phyloP scores from a whole-genome alignment of 2,888 invertebrate genomes.

The Seira sanloemensis region DNA sequence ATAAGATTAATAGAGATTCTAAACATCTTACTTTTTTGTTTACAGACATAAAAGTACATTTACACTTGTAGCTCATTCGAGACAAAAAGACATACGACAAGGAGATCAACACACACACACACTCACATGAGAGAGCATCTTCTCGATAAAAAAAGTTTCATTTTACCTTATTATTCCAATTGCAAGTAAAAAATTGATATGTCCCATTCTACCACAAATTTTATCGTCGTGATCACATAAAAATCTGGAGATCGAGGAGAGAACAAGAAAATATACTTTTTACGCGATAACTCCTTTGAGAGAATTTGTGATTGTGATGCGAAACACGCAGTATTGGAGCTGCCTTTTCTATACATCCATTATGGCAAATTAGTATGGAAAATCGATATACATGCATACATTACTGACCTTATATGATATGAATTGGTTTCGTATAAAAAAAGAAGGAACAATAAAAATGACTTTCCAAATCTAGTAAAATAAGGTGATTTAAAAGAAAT shows the following conservation, averaged over 20 bases:
- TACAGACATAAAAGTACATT: conserved; percentile 41
- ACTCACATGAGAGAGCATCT: not conserved
- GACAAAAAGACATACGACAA: not conserved
- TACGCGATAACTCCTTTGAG: no score
- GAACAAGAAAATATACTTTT: not conserved
- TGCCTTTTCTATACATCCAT: no score
- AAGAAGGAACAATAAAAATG: conserved; percentile 21
- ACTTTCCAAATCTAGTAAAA: conserved; percentile 48
- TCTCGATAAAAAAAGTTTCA: conserved; percentile 7
- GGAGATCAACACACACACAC: not conserved
- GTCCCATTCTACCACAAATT: not conserved
- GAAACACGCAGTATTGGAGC: no score
- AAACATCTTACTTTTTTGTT: conserved; percentile 24
- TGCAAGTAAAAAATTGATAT: conserved; percentile 2
- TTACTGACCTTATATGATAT: not conserved
- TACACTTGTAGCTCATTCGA: conserved; percentile 22
- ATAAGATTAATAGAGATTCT: conserved; percentile 44
- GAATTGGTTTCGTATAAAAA: not conserved
- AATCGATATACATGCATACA: no score
- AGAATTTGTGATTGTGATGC: no score
- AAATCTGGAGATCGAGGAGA: not conserved
- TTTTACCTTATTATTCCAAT: conserved; percentile 11
- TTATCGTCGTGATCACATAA: conserved; percentile 17
- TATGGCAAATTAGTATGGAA: conserved; percentile 1
- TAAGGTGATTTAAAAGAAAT: conserved; percentile 15